Conservation (phyloP, 2,113 vertebrate species). For the Hipposideros armiger region DNA sequence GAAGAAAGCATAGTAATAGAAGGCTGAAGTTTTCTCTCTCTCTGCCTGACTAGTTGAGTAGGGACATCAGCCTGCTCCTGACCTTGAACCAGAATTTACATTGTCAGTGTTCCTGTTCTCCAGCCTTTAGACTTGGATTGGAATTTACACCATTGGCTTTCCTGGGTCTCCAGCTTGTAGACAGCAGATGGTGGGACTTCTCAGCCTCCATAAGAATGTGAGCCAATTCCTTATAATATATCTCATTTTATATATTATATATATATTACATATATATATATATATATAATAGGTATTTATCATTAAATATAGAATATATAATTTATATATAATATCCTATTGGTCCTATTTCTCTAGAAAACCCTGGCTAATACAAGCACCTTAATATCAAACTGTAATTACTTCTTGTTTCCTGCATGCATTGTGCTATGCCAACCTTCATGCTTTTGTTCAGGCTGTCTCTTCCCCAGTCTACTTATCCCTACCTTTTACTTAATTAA, state of each 20-base stretch:
- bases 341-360: constrained; percentile 1
- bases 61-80: not conserved
- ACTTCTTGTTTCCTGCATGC: not conserved
- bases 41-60: not conserved
- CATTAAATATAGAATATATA: not conserved
- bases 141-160: not conserved
- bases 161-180: not conserved
- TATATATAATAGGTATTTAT: not conserved
- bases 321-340: not conserved
- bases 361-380: not conserved
- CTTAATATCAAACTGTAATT: not conserved
- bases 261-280: not conserved
- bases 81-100: not conserved
- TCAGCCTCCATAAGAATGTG: not conserved
- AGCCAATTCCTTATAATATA: not conserved
- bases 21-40: not conserved
- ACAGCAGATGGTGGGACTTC: not conserved
- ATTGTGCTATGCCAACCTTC: not conserved
- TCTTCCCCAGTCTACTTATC: not conserved
- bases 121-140: not conserved
- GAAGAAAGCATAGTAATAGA: not conserved
- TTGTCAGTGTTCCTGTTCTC: not conserved
- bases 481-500: not conserved
- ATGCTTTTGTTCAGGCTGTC: not conserved
- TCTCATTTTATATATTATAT: not conserved